These are phyloP conservation scores for Anneissia japonica DNA, from an alignment of 35 echinoderm and acorn worm species.

Conservation along the genomic window DNA sequence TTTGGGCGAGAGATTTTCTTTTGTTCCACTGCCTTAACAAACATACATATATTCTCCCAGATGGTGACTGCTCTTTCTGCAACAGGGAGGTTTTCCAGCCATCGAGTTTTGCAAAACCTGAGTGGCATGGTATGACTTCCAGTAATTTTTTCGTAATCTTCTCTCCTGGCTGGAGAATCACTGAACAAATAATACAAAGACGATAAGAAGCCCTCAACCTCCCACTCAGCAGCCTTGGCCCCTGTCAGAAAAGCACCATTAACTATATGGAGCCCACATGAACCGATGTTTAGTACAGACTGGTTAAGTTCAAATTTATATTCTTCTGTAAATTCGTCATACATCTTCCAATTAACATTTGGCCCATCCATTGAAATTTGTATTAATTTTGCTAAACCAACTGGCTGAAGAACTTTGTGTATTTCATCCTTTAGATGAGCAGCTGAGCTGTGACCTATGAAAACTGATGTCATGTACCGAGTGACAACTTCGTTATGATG, in stretches of 20 bases:
- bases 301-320: neutral
- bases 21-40: neutral
- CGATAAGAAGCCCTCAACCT: neutral
- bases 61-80: neutral
- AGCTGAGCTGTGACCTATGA: slow-evolving; percentile 29
- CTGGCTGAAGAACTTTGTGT: neutral
- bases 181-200: slow-evolving; percentile 3
- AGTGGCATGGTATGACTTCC: neutral
- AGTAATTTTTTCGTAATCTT: neutral
- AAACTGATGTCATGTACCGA: neutral
- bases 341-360: slow-evolving; percentile 24
- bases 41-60: neutral
- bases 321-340: neutral
- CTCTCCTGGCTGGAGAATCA: neutral
- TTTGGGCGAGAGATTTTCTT: neutral
- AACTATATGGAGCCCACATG: slow-evolving; percentile 9
- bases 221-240: neutral
- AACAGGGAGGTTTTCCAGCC: slow-evolving; percentile 2
- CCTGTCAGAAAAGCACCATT: neutral
- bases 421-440: slow-evolving; percentile 46
- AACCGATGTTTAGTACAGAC: slow-evolving; percentile 1
- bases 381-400: neutral
- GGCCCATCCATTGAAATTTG: slow-evolving; percentile 32
- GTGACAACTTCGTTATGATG: neutral
- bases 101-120: slow-evolving; percentile 25